These are phyloP conservation scores for Labeo catla DNA, from an alignment of 2,113 vertebrate species.

Conservation along the genomic window DNA sequence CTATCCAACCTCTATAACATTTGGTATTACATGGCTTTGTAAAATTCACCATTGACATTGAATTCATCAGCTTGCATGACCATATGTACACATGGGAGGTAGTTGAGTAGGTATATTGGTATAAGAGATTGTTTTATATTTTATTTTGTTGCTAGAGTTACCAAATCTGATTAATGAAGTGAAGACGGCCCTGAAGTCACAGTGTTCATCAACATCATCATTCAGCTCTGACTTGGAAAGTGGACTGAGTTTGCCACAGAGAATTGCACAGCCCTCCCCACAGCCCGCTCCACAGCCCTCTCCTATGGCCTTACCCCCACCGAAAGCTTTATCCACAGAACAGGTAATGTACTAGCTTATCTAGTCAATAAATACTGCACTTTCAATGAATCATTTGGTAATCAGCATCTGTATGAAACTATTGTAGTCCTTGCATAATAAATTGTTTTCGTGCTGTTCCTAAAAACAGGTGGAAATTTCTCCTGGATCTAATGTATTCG, in stretches of 20 bases:
- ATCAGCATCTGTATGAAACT: not conserved
- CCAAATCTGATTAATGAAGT: not conserved
- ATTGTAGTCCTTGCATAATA: not conserved
- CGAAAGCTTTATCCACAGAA: not conserved
- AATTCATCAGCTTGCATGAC: too few relatives aligned
- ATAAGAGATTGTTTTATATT: not conserved
- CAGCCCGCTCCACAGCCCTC: too few relatives aligned
- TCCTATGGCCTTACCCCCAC: not conserved
- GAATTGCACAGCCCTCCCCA: not conserved
- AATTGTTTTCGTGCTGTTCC: not conserved
- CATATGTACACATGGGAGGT: too few relatives aligned
- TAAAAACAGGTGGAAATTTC: slow-evolving; percentile 44
- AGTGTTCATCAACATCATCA: not conserved
- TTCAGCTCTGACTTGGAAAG: slow-evolving; percentile 7
- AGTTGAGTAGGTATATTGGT: not conserved
- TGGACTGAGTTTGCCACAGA: not conserved
- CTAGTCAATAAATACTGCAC: not conserved
- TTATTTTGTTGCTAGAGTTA: not conserved
- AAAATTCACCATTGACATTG: not conserved
- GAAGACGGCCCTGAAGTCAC: slow-evolving; percentile 2
- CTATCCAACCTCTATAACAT: not conserved
- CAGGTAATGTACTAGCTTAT: not conserved
- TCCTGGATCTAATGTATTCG: slow-evolving; percentile 31
- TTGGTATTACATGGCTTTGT: not conserved
- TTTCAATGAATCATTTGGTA: not conserved